Evolutionary conservation across 1,140 invertebrate species (phyloP), one percentile per base, ranked within the genome.

Genomic region (Lucilia cuprina): DNA sequence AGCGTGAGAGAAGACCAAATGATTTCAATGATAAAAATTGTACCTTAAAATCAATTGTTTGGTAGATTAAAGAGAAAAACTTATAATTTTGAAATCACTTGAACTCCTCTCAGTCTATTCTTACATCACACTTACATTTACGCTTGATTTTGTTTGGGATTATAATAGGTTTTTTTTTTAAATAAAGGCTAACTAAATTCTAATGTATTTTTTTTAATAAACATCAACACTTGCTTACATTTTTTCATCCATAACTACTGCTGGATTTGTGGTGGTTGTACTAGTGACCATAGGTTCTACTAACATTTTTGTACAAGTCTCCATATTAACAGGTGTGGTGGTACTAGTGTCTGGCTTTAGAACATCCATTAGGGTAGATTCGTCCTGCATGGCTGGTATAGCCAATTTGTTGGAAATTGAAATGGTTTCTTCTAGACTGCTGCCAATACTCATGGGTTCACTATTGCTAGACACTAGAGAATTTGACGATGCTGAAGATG

Each of bases 261-360:
- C 21, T 10, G 41, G 10, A 80, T 49, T 49, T 50, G 35, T n/a
- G 5, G 75, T 49, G 2, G 65, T 70, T 17, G 65, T 70, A 9
- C 65, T 70, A 70, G 65, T 21, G 5, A 70, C 65, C 65, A 70
- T 70, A 9, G 75, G 41, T 82, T 82, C 82, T 65, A 82, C 49
- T 34, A 60, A 30, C 50, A 82, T 82, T 65, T 70, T 89, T 34
- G 88, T 88, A 34, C 88, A 89, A 17, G 88, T 12, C 14, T 70
- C 65, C 19, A 70, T 9, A 25, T 25, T 88, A 34, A 88, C 88
- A 82, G 89, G 87, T 0, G 89, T 89, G 0, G 89, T 90, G 7
- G 89, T n/a, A n/a, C n/a, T n/a, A n/a, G n/a, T 89, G 50, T 90
- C 89, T 60, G 87, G 89, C 35, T 89, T 89, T 74, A 88, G 88